Percentiles rank a stretch among this genome's conserved stretches.
Conservation (phyloP, 2,888 invertebrate species). For the Eudasyphora cyanicolor region DNA sequence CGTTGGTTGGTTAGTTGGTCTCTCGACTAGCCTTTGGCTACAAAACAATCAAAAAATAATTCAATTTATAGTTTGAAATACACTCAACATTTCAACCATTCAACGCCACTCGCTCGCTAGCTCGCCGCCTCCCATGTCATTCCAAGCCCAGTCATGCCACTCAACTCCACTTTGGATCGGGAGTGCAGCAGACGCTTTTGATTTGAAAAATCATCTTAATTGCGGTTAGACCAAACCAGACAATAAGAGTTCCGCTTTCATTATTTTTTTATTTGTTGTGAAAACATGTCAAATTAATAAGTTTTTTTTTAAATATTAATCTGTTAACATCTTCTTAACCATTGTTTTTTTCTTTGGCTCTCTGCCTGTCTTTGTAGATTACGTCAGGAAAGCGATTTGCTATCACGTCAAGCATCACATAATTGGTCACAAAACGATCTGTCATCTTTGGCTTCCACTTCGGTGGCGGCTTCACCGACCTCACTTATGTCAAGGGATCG, state of each 20-base stretch:
- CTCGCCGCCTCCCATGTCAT: background rate
- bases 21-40: constrained; percentile 39
- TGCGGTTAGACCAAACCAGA: constrained; percentile 33
- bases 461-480: constrained; percentile 72
- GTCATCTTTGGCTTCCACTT: constrained; percentile 76
- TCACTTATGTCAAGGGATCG: constrained; percentile 61
- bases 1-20: background rate
- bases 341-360: constrained; percentile 15
- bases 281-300: constrained; percentile 48
- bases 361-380: constrained; percentile 72
- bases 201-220: constrained; percentile 28
- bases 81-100: background rate
- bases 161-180: background rate
- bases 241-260: constrained; percentile 58
- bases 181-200: constrained; percentile 22
- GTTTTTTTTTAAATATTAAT: background rate
- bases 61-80: constrained; percentile 18
- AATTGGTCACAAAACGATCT: constrained; percentile 80
- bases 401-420: constrained; percentile 79
- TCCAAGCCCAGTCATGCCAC: background rate
- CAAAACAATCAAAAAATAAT: constrained; percentile 40
- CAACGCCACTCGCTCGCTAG: background rate
- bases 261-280: constrained; percentile 31
- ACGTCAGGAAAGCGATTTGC: constrained; percentile 80
- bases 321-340: background rate